Percentiles rank a stretch among this genome's conserved stretches.
These are phyloP conservation scores for Laterallus jamaicensis DNA, from an alignment of 2,113 vertebrate genomes.

Conservation along the genomic window DNA sequence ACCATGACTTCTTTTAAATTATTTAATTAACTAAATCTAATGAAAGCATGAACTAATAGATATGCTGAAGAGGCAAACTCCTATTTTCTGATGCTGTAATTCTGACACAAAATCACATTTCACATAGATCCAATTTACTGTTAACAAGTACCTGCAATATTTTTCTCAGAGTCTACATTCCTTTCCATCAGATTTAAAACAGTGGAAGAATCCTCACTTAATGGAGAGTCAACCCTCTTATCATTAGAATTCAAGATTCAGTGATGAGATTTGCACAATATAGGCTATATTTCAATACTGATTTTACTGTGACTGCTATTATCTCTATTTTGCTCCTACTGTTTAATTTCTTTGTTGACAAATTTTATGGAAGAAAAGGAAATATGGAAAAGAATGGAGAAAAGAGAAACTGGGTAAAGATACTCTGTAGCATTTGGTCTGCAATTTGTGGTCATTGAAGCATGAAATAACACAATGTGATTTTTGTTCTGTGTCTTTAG, in stretches of 20 bases:
- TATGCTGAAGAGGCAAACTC: neutral
- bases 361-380: neutral
- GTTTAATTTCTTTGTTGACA: neutral
- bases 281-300: neutral
- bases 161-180: neutral
- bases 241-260: neutral
- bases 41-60: neutral
- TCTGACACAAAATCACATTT: neutral
- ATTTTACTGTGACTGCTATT: neutral
- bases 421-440: neutral
- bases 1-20: neutral
- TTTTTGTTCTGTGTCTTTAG: conserved; percentile 78
- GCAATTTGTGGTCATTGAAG: conserved; percentile 25
- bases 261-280: neutral
- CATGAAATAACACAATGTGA: conserved; percentile 45
- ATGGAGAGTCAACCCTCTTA: neutral
- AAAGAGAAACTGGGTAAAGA: neutral
- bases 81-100: neutral
- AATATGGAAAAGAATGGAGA: neutral
- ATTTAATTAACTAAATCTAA: neutral
- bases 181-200: neutral
- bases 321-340: neutral
- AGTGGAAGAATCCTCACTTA: neutral
- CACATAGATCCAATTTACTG: neutral
- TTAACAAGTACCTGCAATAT: neutral